A percentile compares a stretch with the other conserved stretches of the same genome.
Conservation (phyloP, 2,797 vertebrate genomes). For the Chiroxiphia lanceolata region DNA sequence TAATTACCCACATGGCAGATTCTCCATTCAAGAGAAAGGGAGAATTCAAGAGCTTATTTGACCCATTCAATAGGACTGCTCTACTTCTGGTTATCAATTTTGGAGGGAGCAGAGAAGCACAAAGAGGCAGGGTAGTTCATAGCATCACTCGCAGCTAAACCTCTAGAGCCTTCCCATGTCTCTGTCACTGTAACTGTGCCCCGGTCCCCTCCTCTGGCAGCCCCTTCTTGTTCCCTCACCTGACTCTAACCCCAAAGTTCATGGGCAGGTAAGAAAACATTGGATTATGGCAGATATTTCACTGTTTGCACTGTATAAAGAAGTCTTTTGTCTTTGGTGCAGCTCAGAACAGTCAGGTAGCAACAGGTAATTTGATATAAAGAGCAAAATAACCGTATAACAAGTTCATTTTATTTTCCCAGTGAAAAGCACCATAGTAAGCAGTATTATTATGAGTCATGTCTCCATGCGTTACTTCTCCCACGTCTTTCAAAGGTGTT, state of each 20-base stretch:
- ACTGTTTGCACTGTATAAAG: not conserved
- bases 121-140: not conserved
- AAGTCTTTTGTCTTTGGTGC: not conserved
- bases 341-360: not conserved
- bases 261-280: not conserved
- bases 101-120: not conserved
- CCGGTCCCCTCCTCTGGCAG: not conserved
- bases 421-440: not conserved
- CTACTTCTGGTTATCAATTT: not conserved
- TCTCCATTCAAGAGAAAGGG: not conserved
- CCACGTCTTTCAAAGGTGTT: slow-evolving; percentile 29
- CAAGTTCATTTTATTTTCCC: slow-evolving; percentile 10
- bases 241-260: not conserved
- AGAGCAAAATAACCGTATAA: not conserved
- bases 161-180: not conserved
- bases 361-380: not conserved
- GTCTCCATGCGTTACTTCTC: not conserved
- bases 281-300: not conserved
- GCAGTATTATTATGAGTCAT: not conserved
- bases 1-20: not conserved
- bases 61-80: not conserved
- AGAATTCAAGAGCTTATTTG: not conserved
- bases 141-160: not conserved
- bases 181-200: not conserved
- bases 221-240: not conserved